Evolutionary conservation across 2,113 vertebrate species (phyloP).

Genomic region (Uropsilus gracilis): DNA sequence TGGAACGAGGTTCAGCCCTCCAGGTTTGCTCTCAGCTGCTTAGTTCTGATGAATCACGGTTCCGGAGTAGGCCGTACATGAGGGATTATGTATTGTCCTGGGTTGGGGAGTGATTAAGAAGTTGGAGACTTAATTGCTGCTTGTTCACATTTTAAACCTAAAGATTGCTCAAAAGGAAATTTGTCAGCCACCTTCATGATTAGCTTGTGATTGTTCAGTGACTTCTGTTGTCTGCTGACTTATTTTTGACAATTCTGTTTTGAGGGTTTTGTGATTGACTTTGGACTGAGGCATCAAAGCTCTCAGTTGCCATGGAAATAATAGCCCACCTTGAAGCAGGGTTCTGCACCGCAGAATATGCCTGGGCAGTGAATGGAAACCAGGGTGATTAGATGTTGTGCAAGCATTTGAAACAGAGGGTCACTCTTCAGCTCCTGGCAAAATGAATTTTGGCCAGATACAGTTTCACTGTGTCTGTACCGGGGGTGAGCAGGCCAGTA

Average conservation of each 20-base stretch:
- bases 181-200: not conserved
- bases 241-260: not conserved
- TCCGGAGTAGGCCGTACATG: not conserved
- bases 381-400: accelerated
- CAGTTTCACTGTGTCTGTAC: not conserved
- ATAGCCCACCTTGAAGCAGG: not conserved
- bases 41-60: not conserved
- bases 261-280: accelerated
- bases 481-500: not conserved
- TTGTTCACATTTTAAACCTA: not conserved
- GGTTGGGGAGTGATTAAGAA: not conserved
- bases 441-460: not conserved
- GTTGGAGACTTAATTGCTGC: not conserved
- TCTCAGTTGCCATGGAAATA: not conserved
- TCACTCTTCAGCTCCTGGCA: not conserved
- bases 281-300: not conserved
- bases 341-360: accelerated
- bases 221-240: not conserved
- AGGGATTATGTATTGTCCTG: not conserved
- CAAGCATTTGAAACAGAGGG: accelerated
- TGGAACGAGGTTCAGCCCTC: accelerated
- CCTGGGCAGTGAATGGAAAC: not conserved
- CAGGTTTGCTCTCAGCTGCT: not conserved
- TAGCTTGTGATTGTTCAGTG: accelerated
- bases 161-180: not conserved